Conservation (phyloP, 2,888 invertebrate genomes). For the Argyra leucocephala region DNA sequence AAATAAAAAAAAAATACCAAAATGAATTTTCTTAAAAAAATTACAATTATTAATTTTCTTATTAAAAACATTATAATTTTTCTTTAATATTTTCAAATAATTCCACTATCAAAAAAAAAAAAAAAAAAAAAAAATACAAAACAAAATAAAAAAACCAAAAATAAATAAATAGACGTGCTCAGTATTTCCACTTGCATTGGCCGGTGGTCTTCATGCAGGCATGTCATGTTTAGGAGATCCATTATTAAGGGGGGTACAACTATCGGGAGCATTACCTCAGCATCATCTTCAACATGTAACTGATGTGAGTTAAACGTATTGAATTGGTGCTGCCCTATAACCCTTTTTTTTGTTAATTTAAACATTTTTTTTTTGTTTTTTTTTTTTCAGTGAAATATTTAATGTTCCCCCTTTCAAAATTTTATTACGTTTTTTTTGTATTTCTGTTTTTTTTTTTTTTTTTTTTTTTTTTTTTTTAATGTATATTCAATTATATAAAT, state of each 20-base stretch:
- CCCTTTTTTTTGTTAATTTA: neutral
- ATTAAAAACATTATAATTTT: constrained; percentile 24
- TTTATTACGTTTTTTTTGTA: too few relatives aligned
- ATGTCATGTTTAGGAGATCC: constrained; percentile 45
- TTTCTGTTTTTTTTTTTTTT: neutral
- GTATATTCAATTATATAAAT: neutral
- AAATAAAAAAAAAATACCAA: too few relatives aligned
- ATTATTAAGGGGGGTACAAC: constrained; percentile 45
- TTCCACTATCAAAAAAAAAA: constrained; percentile 21
- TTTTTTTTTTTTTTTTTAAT: neutral
- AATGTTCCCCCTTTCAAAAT: neutral
- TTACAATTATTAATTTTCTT: neutral
- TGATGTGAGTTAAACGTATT: constrained; percentile 41
- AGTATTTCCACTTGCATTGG: constrained; percentile 45
- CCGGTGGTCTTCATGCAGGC: constrained; percentile 45
- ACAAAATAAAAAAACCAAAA: constrained; percentile 16
- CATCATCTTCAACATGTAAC: constrained; percentile 45
- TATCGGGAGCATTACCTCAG: constrained; percentile 44
- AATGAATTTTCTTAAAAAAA: neutral
- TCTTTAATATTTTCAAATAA: constrained; percentile 25
- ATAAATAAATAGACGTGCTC: constrained; percentile 39
- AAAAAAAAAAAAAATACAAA: constrained; percentile 18
- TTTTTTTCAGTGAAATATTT: neutral
- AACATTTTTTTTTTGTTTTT: neutral
- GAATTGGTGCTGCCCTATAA: neutral